A percentile compares a stretch with the other conserved stretches of the same genome.
Conservation (phyloP, 2,888 invertebrate genomes). For the Spisula solida region DNA sequence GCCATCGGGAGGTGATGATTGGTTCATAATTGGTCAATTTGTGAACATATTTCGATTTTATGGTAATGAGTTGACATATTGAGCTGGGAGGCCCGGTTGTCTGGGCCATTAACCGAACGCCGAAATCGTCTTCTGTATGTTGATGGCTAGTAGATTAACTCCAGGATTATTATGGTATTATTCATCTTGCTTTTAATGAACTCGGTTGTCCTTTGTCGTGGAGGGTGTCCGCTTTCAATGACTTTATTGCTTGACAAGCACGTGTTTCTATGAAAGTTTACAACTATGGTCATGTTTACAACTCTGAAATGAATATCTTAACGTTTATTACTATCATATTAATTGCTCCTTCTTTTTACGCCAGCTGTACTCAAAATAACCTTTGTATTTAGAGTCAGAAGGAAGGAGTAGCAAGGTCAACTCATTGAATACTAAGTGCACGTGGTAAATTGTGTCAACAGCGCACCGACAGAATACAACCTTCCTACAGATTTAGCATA, state of each 20-base stretch:
- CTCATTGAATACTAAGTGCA: too few species aligned
- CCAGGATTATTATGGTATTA: constrained; percentile 7
- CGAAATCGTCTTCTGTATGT: background rate
- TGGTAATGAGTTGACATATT: constrained; percentile 5
- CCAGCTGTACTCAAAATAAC: constrained; percentile 8
- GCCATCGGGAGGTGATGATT: constrained; percentile 2
- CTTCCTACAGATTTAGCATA: too few species aligned
- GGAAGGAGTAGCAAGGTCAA: too few species aligned
- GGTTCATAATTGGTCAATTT: constrained; percentile 26
- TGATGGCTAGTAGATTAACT: background rate
- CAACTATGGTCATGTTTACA: background rate
- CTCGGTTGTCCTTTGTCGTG: background rate
- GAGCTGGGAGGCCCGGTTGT: background rate
- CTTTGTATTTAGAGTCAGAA: background rate
- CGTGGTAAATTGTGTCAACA: too few species aligned
- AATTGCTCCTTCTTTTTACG: background rate
- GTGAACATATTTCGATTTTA: background rate
- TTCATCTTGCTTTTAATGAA: constrained; percentile 1
- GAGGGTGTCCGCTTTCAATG: background rate
- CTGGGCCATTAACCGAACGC: background rate
- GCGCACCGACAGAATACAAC: too few species aligned
- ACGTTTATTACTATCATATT: constrained; percentile 7
- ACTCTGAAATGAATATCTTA: background rate
- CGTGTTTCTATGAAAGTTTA: constrained; percentile 12
- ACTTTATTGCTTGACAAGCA: constrained; percentile 11